Conservation (phyloP, 2,888 invertebrate species). For the Acleris sparsana region DNA sequence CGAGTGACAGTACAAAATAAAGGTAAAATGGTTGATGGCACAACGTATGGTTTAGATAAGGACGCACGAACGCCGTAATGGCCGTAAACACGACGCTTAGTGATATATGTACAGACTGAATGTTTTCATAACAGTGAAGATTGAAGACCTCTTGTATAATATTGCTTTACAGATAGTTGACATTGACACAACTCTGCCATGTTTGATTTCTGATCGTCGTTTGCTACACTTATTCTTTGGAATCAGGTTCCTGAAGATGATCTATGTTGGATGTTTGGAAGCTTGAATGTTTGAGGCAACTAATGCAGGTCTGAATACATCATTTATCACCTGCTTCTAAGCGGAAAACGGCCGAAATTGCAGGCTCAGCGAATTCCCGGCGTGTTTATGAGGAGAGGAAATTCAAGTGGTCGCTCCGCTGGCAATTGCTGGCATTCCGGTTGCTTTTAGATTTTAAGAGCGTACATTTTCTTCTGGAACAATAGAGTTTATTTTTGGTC, state of each 20-base stretch:
- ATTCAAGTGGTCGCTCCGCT: conserved; percentile 27
- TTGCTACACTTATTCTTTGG: not conserved
- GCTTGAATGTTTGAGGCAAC: conserved; percentile 6
- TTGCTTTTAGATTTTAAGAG: conserved; percentile 23
- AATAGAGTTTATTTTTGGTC: conserved; percentile 1
- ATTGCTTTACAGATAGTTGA: conserved; percentile 37
- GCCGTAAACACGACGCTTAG: conserved; percentile 49
- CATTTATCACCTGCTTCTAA: conserved; percentile 29
- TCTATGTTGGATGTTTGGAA: not conserved
- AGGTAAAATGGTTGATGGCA: conserved; percentile 48
- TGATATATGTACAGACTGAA: conserved; percentile 42
- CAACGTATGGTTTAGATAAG: conserved; percentile 69
- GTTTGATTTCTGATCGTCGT: not conserved
- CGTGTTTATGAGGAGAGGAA: conserved; percentile 29
- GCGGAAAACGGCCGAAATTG: conserved; percentile 15
- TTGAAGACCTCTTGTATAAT: conserved; percentile 36
- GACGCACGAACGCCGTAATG: conserved; percentile 58
- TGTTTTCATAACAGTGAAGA: conserved; percentile 49
- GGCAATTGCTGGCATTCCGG: conserved; percentile 30
- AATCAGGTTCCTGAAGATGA: not conserved
- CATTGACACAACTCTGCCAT: not conserved
- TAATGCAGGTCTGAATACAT: conserved; percentile 23
- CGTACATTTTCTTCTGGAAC: conserved; percentile 3
- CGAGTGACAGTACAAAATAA: conserved; percentile 57
- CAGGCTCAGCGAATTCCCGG: conserved; percentile 32